Conservation (phyloP, 1,140 invertebrate genomes). For the Lepidurus couesii region DNA sequence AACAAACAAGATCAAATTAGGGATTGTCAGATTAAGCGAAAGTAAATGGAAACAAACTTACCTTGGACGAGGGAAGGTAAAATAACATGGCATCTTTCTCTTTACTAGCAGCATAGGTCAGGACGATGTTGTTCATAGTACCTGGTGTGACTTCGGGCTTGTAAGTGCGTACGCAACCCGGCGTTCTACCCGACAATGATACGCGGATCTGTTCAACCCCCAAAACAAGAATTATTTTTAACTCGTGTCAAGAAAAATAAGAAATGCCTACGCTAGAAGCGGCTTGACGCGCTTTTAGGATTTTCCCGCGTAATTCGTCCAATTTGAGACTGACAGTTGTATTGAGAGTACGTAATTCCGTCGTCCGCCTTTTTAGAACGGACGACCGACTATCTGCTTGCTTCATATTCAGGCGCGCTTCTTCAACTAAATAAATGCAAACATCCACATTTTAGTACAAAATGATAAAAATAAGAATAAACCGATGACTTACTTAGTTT, state of each 20-base stretch:
- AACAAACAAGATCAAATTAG: neutral
- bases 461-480: neutral
- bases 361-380: constrained; percentile 35
- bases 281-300: constrained; percentile 68
- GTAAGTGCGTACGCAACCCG: constrained; percentile 69
- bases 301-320: constrained; percentile 62
- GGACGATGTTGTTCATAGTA: constrained; percentile 61
- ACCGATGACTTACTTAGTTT: constrained; percentile 14
- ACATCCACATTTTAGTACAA: neutral
- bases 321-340: constrained; percentile 56
- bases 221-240: constrained; percentile 30
- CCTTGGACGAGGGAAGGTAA: constrained; percentile 54
- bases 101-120: constrained; percentile 59
- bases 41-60: constrained; percentile 23
- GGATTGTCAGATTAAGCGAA: neutral
- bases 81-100: constrained; percentile 59
- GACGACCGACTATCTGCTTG: constrained; percentile 36
- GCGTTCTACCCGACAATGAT: constrained; percentile 54
- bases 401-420: constrained; percentile 39
- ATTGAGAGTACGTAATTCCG: constrained; percentile 40
- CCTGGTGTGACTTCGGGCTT: constrained; percentile 56
- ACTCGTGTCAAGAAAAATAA: constrained; percentile 1
- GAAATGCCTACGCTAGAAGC: constrained; percentile 64
- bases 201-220: constrained; percentile 62
- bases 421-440: constrained; percentile 55